phyloP scores from a whole-genome alignment of 2,113 vertebrate genomes.

The Cottus gobio region DNA sequence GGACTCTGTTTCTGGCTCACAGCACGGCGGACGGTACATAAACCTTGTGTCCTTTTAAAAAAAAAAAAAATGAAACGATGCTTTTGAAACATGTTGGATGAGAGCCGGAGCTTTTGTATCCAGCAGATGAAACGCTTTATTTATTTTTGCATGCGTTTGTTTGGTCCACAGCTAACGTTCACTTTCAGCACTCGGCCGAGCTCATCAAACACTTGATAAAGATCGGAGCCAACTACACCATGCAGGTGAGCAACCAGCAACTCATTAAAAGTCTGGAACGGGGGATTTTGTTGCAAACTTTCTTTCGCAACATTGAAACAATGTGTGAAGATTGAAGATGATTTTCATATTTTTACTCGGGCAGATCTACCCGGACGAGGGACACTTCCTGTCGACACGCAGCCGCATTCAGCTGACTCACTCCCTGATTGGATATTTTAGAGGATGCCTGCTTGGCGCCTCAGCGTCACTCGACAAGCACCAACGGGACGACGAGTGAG shows the following conservation, averaged over 20 bases:
- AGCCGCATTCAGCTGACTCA: slow-evolving; percentile 92
- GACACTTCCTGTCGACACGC: slow-evolving; percentile 90
- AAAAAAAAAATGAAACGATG: background rate
- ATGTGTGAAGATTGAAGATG: no score
- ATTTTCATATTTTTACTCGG: background rate
- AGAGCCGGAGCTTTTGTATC: slow-evolving; percentile 14
- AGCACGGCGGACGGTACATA: slow-evolving; percentile 92
- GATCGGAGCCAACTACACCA: slow-evolving; percentile 94
- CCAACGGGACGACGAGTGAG: slow-evolving; percentile 83
- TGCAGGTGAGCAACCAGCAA: slow-evolving; percentile 86
- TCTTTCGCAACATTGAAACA: no score
- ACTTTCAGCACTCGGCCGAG: slow-evolving; percentile 98
- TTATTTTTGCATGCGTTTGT: background rate
- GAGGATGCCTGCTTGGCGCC: slow-evolving; percentile 90
- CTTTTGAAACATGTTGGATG: background rate
- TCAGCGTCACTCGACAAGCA: slow-evolving; percentile 87
- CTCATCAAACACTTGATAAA: slow-evolving; percentile 96
- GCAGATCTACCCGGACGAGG: slow-evolving; percentile 97
- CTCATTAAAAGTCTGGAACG: no score
- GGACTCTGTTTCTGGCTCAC: slow-evolving; percentile 91
- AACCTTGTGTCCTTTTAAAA: background rate
- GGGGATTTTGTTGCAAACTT: no score
- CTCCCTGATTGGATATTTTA: slow-evolving; percentile 93
- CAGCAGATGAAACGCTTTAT: background rate
- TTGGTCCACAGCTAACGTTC: slow-evolving; percentile 89